Conservation (phyloP, 1,140 invertebrate species). For the fruit fly (Drosophila melanogaster) region DNA sequence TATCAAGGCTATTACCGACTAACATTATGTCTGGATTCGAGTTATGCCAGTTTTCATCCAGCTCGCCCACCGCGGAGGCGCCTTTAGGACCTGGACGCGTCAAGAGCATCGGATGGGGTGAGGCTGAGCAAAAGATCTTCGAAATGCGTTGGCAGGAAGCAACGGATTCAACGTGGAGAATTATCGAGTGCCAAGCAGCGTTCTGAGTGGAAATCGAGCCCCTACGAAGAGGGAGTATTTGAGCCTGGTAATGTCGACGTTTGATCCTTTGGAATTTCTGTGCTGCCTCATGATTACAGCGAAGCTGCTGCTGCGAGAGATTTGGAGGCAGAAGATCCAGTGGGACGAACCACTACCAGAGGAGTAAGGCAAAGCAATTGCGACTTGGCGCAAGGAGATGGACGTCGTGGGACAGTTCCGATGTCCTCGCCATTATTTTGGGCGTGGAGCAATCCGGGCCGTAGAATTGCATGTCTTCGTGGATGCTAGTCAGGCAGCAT, state of each 20-base stretch:
- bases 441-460: neutral
- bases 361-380: neutral
- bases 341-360: constrained; percentile 4
- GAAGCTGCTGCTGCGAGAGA: constrained; percentile 4
- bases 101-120: neutral
- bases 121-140: neutral
- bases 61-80: neutral
- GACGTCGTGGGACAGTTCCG: neutral
- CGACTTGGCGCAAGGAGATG: constrained; percentile 1
- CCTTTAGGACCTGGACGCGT: neutral
- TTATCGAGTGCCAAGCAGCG: constrained; percentile 1
- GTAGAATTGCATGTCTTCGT: constrained; percentile 42
- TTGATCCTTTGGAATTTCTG: neutral
- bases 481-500: constrained; percentile 10
- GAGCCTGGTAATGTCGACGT: neutral
- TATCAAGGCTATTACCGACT: neutral
- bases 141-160: neutral
- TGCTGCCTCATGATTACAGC: neutral
- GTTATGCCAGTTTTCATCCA: constrained; percentile 1
- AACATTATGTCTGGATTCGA: neutral
- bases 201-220: neutral
- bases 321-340: constrained; percentile 4
- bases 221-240: constrained; percentile 3
- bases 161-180: neutral
- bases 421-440: neutral